Evolutionary conservation across 2,888 invertebrate species (phyloP).

Genomic region (Oscheius onirici): DNA sequence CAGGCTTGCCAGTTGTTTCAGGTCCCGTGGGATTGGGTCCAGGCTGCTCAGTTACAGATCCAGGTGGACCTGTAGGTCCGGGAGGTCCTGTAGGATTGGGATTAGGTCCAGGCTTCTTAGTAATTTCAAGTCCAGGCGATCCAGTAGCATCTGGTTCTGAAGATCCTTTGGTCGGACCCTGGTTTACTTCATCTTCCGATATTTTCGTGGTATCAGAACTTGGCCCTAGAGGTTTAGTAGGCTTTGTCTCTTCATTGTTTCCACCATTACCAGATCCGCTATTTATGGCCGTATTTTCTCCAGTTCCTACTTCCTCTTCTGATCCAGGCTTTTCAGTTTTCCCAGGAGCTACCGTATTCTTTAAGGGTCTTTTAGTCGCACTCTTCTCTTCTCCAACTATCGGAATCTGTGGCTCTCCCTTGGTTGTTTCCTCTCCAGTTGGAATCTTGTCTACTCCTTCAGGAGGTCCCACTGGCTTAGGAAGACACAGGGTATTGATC

Average conservation of each 20-base stretch:
- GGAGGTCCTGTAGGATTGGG: neutral
- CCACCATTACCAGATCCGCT: neutral
- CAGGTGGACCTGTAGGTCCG: neutral
- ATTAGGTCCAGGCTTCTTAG: neutral
- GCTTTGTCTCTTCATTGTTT: neutral
- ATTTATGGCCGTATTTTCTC: neutral
- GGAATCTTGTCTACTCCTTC: neutral
- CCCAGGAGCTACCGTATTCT: neutral
- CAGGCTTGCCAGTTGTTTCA: neutral
- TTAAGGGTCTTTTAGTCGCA: neutral
- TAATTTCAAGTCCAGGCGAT: neutral
- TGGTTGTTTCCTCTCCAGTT: neutral
- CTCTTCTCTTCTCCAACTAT: neutral
- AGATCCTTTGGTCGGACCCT: neutral
- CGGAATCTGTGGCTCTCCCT: constrained; percentile 1
- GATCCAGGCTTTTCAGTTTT: neutral
- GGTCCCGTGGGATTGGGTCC: neutral
- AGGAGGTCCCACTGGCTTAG: neutral
- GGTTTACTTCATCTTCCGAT: neutral
- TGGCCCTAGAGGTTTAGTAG: neutral
- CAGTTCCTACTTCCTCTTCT: neutral
- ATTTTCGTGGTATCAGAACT: neutral
- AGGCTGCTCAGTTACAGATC: neutral
- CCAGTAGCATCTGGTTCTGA: neutral
- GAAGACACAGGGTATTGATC: neutral